A percentile compares a stretch with the other conserved stretches of the same genome.
Conservation (phyloP, 2,888 invertebrate species). For the Netelia fuscicornis region DNA sequence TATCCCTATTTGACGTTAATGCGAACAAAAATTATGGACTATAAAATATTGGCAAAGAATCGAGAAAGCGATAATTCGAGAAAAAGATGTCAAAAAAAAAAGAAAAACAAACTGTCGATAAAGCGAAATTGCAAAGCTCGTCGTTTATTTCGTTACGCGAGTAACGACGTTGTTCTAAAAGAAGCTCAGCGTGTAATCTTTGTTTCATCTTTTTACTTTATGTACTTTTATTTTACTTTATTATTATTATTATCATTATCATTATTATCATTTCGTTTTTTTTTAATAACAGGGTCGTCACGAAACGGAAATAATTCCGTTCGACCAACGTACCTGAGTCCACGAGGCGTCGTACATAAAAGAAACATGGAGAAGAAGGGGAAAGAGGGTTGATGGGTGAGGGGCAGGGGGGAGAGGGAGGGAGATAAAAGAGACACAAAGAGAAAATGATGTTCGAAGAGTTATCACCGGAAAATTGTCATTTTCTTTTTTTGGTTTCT, state of each 20-base stretch:
- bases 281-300: neutral
- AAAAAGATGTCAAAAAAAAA: constrained; percentile 15
- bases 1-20: neutral
- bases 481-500: constrained; percentile 26
- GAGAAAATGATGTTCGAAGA: constrained; percentile 71
- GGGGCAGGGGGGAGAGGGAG: too few relatives aligned
- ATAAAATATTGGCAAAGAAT: constrained; percentile 57
- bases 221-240: neutral
- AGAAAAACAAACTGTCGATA: neutral
- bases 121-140: constrained; percentile 42
- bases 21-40: constrained; percentile 26
- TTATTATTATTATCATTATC: neutral
- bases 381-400: too few relatives aligned
- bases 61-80: constrained; percentile 35
- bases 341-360: constrained; percentile 77
- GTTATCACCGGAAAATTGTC: constrained; percentile 57
- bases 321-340: constrained; percentile 80
- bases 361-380: constrained; percentile 66
- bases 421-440: constrained; percentile 70
- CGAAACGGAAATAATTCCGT: constrained; percentile 28
- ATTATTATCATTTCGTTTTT: too few relatives aligned
- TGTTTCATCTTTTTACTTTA: neutral
- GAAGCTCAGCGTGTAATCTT: neutral
- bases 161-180: constrained; percentile 18
- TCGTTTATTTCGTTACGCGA: constrained; percentile 11